Conservation (phyloP, 2,797 vertebrate genomes). For the Aratinga solstitialis region DNA sequence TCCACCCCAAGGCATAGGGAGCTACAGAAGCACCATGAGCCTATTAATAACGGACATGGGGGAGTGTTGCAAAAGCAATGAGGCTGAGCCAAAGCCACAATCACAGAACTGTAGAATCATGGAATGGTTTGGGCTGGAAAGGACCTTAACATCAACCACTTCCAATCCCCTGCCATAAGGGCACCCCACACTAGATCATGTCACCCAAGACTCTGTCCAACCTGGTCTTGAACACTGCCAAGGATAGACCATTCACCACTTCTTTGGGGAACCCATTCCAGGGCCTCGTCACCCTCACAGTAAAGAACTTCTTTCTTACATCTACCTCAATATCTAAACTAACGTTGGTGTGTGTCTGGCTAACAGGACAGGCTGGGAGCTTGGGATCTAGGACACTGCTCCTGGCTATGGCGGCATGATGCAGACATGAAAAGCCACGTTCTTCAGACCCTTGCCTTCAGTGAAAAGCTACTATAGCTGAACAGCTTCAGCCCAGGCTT, state of each 20-base stretch:
- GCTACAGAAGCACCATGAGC: background rate
- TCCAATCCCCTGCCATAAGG: background rate
- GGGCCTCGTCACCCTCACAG: background rate
- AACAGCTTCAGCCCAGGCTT: background rate
- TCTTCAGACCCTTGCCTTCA: fast-evolving
- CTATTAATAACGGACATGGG: fast-evolving
- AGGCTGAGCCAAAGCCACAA: background rate
- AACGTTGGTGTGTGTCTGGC: fast-evolving
- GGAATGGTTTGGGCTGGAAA: background rate
- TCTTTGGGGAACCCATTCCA: background rate
- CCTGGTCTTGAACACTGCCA: background rate
- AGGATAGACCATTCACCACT: background rate
- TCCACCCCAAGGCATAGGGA: fast-evolving
- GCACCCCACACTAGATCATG: background rate
- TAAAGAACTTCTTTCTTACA: background rate
- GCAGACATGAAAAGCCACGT: fast-evolving
- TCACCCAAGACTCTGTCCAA: background rate
- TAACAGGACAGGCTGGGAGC: background rate
- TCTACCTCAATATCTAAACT: background rate
- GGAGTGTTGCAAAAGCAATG: background rate
- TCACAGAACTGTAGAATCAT: background rate
- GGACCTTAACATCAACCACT: background rate
- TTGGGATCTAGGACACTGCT: fast-evolving
- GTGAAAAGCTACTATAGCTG: no score
- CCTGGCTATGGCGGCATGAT: fast-evolving